Base-by-base conservation (phyloP, 2,113 vertebrate species). In the Gila orcuttii region DNA sequence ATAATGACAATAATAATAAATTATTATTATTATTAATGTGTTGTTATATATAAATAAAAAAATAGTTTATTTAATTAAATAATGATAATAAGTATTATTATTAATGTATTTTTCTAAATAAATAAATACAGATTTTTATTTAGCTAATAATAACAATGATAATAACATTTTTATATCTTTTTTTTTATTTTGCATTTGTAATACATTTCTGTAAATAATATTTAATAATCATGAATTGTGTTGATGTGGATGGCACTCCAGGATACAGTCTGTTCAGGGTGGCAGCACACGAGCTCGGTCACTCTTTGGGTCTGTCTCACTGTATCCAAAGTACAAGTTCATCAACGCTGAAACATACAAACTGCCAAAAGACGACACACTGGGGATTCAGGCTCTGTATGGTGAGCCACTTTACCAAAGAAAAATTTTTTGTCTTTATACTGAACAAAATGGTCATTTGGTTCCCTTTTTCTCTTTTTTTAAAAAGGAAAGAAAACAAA, bases 221-320 rank as follows among this genome's bases (percentile, higher is more conserved):
- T 42, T 42, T 42, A 42, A 42, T 42, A 8, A 42, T n/a, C 19
- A n/a, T 71, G n/a, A 39, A 64, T 84, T 45, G 23, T 57, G 84
- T 8, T 84, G 7, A 17, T 76, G 78, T 52, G 57, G 52, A 17
- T 3, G 64, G 64, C 87, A n/a, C 88, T 90, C 64, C 92, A 95
- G 94, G 91, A 85, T 92, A 92, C 87, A 95, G 89, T 64, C 91
- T 95, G 62, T 93, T 94, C 60, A 92, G 93, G 0, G 88, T 93
- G 25, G 94, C 94, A n/a, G 91, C 92, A 84, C 94, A 96, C 78
- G 94, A 96, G 90, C 93, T 96, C 66, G 95, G 95, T 15, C 94
- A 95, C 47, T 94, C 94, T 0, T 89, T 96, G 84, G 95, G 95
- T 31, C 91, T 96, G 28, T 83, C 92, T 33, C 95, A 95, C 86